phyloP scores from a whole-genome alignment of 92 coral and sea anemone species.

The Porites evermanni region DNA sequence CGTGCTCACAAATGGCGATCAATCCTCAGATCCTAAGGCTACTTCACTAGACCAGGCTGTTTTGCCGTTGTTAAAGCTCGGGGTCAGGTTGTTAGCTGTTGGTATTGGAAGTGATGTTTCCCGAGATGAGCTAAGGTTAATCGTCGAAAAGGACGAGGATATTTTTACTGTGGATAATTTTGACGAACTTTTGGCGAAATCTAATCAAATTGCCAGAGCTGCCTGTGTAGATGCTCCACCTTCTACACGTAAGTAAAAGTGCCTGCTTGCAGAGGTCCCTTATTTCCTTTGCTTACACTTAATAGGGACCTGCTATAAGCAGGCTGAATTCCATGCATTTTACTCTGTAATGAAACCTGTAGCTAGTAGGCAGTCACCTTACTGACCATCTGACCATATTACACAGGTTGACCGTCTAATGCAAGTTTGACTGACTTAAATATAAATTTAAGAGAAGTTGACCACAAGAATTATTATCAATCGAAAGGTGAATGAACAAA shows the following conservation, averaged over 20 bases:
- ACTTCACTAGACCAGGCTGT: slow-evolving; percentile 71
- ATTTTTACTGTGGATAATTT: slow-evolving; percentile 67
- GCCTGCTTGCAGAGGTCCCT: no score
- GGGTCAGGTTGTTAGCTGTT: slow-evolving; percentile 72
- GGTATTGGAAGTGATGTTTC: slow-evolving; percentile 66
- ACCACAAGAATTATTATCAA: no score
- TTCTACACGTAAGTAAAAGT: slow-evolving; percentile 17
- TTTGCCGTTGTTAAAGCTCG: slow-evolving; percentile 62
- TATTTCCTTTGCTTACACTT: no score
- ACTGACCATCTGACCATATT: no score
- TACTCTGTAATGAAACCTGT: no score
- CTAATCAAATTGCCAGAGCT: slow-evolving; percentile 56
- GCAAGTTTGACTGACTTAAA: no score
- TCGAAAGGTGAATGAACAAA: no score
- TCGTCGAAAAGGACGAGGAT: slow-evolving; percentile 73
- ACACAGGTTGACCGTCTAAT: no score
- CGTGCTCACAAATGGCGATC: slow-evolving; percentile 78
- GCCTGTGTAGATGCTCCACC: slow-evolving; percentile 49
- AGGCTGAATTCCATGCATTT: no score
- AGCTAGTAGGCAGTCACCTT: no score
- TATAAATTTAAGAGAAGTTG: no score
- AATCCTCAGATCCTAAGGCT: slow-evolving; percentile 75
- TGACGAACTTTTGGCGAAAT: slow-evolving; percentile 70
- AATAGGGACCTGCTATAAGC: no score
- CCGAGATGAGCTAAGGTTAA: slow-evolving; percentile 62